Percentiles rank a stretch among this genome's conserved stretches.
These are phyloP conservation scores for Machimus atricapillus DNA, from an alignment of 2,888 invertebrate species.

Conservation along the genomic window DNA sequence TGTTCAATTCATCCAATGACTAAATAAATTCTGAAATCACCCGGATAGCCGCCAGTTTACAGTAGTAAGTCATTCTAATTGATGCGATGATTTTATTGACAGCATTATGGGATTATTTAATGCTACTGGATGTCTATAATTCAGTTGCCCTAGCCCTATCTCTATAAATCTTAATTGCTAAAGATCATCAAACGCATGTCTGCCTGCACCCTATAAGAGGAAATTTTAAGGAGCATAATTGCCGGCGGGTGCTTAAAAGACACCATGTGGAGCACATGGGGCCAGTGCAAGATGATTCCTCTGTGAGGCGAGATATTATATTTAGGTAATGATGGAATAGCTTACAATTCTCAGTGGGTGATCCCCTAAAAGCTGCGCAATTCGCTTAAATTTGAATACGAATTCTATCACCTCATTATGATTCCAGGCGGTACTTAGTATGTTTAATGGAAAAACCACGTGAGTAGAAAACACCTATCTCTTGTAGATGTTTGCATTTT, in stretches of 20 bases:
- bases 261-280: not conserved
- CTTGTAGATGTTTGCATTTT: not conserved
- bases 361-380: not conserved
- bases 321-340: not conserved
- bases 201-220: not conserved
- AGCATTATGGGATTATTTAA: constrained; percentile 26
- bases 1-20: not conserved
- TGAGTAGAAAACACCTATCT: not conserved
- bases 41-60: not conserved
- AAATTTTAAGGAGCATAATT: not conserved
- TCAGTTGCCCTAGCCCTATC: not conserved
- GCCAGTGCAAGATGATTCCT: not conserved
- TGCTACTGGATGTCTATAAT: not conserved
- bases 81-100: constrained; percentile 28
- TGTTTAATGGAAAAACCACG: not conserved
- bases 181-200: not conserved
- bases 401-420: not conserved
- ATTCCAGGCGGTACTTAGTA: not conserved
- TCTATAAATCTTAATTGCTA: constrained; percentile 17
- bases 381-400: not conserved
- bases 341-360: not conserved
- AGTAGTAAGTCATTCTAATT: constrained; percentile 30
- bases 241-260: not conserved
- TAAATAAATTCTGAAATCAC: constrained; percentile 1
- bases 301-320: not conserved